Evolutionary conservation across 2,888 invertebrate genomes (phyloP).

Genomic region (Phengaris arion): DNA sequence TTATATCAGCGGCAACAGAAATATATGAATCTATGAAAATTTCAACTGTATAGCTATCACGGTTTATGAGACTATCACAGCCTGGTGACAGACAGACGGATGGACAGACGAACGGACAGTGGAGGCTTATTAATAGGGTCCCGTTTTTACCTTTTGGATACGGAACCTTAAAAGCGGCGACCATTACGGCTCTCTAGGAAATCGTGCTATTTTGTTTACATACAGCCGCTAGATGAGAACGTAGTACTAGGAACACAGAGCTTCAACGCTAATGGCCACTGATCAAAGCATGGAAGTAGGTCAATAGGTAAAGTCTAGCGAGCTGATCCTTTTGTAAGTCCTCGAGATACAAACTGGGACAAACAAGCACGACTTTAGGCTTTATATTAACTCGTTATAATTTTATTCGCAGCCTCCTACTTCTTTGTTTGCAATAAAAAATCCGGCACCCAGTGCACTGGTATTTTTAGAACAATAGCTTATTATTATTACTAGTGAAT

Average conservation of each 20-base stretch:
- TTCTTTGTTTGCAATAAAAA: conserved; percentile 13
- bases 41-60: no score
- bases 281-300: conserved; percentile 3
- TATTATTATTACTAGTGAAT: conserved; percentile 4
- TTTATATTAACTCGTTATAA: not conserved
- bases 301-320: not conserved
- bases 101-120: no score
- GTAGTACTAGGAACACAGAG: not conserved
- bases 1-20: no score
- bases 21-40: no score
- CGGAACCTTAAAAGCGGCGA: no score
- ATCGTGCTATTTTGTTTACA: no score
- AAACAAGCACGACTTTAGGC: not conserved
- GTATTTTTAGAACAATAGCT: conserved; percentile 16
- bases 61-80: no score
- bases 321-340: not conserved
- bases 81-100: no score
- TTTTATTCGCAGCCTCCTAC: not conserved
- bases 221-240: no score
- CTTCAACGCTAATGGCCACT: not conserved
- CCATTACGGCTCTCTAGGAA: no score
- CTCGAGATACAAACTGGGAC: not conserved
- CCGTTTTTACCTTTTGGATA: no score
- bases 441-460: not conserved
- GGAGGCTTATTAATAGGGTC: no score